Base-by-base conservation (phyloP, 2,113 vertebrate species). In the Okapia johnstoni region DNA sequence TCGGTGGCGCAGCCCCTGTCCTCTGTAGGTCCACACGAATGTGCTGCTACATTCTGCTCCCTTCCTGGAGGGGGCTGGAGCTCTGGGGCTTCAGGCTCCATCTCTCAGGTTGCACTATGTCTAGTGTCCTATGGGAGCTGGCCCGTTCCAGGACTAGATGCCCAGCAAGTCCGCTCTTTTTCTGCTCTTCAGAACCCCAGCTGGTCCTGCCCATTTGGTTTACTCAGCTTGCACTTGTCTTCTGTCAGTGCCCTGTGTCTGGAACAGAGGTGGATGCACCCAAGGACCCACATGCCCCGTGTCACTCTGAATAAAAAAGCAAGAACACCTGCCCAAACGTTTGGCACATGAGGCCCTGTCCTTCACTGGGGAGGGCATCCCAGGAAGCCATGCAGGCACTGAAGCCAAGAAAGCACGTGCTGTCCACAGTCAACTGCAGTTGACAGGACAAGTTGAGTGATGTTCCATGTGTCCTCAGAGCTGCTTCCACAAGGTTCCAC, bases 201-300 rank as follows among this genome's bases (percentile, higher is more conserved):
- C 50, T 55, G 50, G 66, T 7, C 50, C 30, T 43, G 25, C 16
- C 40, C 26, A 5, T 15, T 55, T 43, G 28, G n/a, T 55, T 70
- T 57, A 70, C 50, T n/a, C 28, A 43, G 13, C 80, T 73, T n/a
- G 33, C 9, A 3, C 26, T 19, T 28, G 26, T 30, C 17, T 43
- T 23, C 12, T 16, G 21, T 25, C 50, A 14, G 28, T 17, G 19
- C 36, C 48, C 33, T 48, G 50, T 7, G 19, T n/a, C 40, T 5
- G 13, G 50, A 25, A 17, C 21, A n/a, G 36, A 57, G 61, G 28
- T 9, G 13, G 8, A n/a, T 58, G 11, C 15, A 58, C 6, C 30
- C 16, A 36, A 3, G 63, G 30, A n/a, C 15, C 12, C 15, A 50
- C 28, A 2, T 9, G 30, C 5, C 30, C 55, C 1, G 2, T 30